These are phyloP conservation scores for Theretra japonica DNA, from an alignment of 2,888 invertebrate species.

Conservation along the genomic window DNA sequence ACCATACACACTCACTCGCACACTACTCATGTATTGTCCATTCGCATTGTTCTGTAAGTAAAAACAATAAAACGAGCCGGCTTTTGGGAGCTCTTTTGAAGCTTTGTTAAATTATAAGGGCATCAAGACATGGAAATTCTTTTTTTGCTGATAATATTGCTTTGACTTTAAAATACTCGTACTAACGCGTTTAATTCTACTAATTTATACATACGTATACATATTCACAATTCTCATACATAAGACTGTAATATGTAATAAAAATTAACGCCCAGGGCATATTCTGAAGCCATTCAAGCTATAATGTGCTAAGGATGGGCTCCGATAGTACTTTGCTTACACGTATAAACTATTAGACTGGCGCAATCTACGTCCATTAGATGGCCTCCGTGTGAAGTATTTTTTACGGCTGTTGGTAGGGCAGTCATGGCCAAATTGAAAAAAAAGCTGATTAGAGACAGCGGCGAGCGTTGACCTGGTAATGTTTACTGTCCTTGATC, in stretches of 20 bases:
- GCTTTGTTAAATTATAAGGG: neutral
- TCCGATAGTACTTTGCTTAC: neutral
- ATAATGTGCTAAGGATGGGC: neutral
- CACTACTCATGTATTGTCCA: neutral
- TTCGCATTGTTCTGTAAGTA: neutral
- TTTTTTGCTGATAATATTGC: neutral
- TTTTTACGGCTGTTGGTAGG: conserved; percentile 63
- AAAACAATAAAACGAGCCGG: neutral
- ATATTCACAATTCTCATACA: too few species aligned
- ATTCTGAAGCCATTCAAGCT: neutral
- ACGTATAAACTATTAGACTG: conserved; percentile 13
- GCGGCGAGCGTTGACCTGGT: conserved; percentile 79
- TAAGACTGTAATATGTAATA: too few species aligned
- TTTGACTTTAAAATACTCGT: neutral
- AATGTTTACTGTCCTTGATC: conserved; percentile 83
- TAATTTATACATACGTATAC: too few species aligned
- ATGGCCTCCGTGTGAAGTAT: conserved; percentile 59
- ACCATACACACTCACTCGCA: conserved; percentile 25
- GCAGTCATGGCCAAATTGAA: conserved; percentile 67
- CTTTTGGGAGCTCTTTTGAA: neutral
- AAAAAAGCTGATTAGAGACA: conserved; percentile 71
- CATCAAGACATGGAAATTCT: neutral
- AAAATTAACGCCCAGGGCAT: neutral
- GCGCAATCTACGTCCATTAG: conserved; percentile 47
- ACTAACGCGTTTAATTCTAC: neutral